Percentiles rank a stretch among this genome's conserved stretches.
phyloP scores from a whole-genome alignment of 2,797 vertebrate genomes.

The Manis pentadactyla region DNA sequence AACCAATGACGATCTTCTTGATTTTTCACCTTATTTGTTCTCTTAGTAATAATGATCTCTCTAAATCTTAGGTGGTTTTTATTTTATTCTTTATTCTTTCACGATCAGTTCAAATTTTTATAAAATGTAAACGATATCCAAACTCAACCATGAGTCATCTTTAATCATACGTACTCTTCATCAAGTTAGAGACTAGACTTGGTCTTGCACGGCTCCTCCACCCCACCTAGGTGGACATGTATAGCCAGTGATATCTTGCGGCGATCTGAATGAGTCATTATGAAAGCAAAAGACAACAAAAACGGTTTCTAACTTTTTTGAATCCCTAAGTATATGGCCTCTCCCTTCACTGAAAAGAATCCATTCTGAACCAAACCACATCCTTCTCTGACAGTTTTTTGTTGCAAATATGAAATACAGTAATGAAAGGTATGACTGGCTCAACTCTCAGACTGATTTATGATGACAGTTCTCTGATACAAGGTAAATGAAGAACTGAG shows the following conservation, averaged over 20 bases:
- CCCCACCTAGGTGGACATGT: not conserved
- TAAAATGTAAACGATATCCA: not conserved
- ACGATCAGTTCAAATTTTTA: not conserved
- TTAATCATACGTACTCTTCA: not conserved
- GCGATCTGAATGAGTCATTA: not conserved
- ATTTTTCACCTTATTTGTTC: not conserved
- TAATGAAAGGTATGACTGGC: slow-evolving; percentile 46
- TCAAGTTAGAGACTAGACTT: not conserved
- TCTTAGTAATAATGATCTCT: not conserved
- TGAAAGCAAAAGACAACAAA: not conserved
- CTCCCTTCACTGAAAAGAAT: slow-evolving; percentile 31
- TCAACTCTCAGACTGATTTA: slow-evolving; percentile 57
- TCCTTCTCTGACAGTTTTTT: not conserved
- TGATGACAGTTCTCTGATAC: slow-evolving; percentile 43
- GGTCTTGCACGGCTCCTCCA: not conserved
- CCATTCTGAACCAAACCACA: not conserved
- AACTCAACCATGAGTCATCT: not conserved
- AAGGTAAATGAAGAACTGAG: slow-evolving; percentile 53
- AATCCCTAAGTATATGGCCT: not conserved
- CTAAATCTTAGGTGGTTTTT: not conserved
- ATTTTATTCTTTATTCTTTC: not conserved
- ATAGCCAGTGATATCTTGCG: not conserved
- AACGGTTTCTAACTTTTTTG: not conserved
- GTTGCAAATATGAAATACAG: slow-evolving; percentile 45
- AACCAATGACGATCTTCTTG: not conserved